phyloP scores from a whole-genome alignment of 2,888 invertebrate species.

The Drosophila lacicola region DNA sequence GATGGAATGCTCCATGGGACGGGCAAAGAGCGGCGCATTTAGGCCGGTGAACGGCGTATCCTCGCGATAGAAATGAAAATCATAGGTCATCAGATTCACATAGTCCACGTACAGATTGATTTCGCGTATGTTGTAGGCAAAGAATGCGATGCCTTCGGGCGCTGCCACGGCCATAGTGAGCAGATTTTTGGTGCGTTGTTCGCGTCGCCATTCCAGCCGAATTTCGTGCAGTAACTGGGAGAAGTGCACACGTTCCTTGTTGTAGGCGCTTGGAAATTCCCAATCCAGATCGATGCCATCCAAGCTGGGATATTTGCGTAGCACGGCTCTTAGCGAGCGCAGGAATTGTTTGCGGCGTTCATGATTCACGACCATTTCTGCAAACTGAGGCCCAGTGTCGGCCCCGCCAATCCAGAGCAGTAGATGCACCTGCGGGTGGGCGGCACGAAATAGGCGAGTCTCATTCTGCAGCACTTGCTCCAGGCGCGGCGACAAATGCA shows the following conservation, averaged over 20 bases:
- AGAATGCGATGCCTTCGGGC: conserved; percentile 90
- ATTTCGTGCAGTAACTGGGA: conserved; percentile 91
- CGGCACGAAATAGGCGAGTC: conserved; percentile 85
- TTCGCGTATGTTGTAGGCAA: conserved; percentile 91
- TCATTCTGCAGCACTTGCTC: conserved; percentile 75
- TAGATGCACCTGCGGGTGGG: conserved; percentile 90
- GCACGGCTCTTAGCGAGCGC: conserved; percentile 85
- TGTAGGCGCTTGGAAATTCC: conserved; percentile 92
- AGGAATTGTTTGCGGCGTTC: conserved; percentile 89
- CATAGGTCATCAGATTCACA: conserved; percentile 96
- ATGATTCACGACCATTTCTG: conserved; percentile 90
- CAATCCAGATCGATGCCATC: conserved; percentile 89
- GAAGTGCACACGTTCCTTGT: conserved; percentile 90
- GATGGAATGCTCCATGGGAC: conserved; percentile 87
- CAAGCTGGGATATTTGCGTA: conserved; percentile 79
- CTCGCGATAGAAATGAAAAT: conserved; percentile 92
- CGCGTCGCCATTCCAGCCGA: conserved; percentile 88
- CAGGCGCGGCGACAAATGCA: conserved; percentile 86
- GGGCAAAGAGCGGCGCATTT: conserved; percentile 92
- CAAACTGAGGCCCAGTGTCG: conserved; percentile 88
- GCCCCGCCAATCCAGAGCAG: conserved; percentile 90
- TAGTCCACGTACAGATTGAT: conserved; percentile 93
- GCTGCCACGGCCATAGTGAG: conserved; percentile 93
- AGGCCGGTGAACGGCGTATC: conserved; percentile 93
- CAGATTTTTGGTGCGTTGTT: conserved; percentile 86